These are phyloP conservation scores for Cranoglanis bouderius DNA, from an alignment of 2,113 vertebrate species.

Conservation along the genomic window DNA sequence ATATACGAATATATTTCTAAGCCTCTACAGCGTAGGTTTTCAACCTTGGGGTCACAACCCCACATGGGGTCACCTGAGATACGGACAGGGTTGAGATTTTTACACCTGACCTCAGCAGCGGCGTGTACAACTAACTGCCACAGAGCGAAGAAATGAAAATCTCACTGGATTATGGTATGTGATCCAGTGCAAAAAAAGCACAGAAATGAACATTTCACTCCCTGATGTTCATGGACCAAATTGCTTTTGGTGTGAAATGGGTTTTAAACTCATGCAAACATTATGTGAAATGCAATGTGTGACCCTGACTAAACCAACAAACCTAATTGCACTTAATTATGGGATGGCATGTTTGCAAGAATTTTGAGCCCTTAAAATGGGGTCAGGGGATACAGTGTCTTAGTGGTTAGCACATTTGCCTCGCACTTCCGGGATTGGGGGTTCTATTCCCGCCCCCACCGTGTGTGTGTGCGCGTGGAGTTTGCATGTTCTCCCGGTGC, in stretches of 20 bases:
- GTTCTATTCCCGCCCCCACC: no score
- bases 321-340: background rate
- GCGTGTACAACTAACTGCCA: background rate
- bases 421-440: no score
- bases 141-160: background rate
- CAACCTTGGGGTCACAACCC: background rate
- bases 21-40: background rate
- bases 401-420: no score
- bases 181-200: background rate
- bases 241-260: background rate
- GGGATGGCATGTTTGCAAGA: background rate
- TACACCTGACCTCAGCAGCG: background rate
- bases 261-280: background rate
- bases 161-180: background rate
- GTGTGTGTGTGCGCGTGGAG: no score
- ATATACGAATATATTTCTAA: background rate
- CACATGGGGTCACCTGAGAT: background rate
- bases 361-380: background rate
- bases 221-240: background rate
- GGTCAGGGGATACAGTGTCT: background rate
- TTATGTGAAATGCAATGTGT: background rate
- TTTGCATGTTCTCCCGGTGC: no score
- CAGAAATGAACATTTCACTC: background rate
- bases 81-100: background rate
- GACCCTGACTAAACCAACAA: background rate